A percentile compares a stretch with the other conserved stretches of the same genome.
Conservation (phyloP, 2,113 vertebrate genomes). For the Sterna hirundo region DNA sequence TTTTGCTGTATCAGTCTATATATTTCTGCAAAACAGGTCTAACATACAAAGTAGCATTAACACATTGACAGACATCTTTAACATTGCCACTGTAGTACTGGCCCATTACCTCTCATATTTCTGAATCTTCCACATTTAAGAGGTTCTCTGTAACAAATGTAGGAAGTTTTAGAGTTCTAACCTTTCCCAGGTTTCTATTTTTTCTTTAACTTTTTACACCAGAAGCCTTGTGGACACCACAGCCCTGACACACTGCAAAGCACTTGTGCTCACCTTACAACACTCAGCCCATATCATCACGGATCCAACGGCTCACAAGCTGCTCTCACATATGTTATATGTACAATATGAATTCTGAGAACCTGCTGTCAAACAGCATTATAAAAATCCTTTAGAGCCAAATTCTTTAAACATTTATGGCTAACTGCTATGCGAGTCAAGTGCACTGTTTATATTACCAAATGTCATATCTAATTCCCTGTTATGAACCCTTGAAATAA, state of each 20-base stretch:
- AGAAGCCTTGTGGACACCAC: neutral
- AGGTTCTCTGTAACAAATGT: neutral
- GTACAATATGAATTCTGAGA: neutral
- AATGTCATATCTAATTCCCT: constrained; percentile 67
- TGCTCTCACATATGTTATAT: neutral
- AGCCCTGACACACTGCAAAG: neutral
- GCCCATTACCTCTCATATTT: neutral
- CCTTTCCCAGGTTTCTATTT: neutral
- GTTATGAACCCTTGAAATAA: constrained; percentile 65
- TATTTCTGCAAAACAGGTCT: neutral
- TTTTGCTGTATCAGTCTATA: neutral
- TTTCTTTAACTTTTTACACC: neutral
- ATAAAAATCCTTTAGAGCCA: constrained; percentile 46
- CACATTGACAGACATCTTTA: neutral
- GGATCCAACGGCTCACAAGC: neutral
- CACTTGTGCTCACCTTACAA: neutral
- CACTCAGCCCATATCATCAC: neutral
- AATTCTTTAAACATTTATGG: constrained; percentile 55
- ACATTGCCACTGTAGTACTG: neutral
- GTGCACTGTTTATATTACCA: constrained; percentile 65
- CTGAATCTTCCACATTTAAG: neutral
- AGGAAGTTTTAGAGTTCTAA: neutral
- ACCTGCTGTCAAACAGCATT: neutral
- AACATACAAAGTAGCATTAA: neutral
- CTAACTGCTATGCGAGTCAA: constrained; percentile 41